Percentiles rank a stretch among this genome's conserved stretches.
Conservation (phyloP, 2,888 invertebrate genomes). For the Lepidocyrtinus sp. region DNA sequence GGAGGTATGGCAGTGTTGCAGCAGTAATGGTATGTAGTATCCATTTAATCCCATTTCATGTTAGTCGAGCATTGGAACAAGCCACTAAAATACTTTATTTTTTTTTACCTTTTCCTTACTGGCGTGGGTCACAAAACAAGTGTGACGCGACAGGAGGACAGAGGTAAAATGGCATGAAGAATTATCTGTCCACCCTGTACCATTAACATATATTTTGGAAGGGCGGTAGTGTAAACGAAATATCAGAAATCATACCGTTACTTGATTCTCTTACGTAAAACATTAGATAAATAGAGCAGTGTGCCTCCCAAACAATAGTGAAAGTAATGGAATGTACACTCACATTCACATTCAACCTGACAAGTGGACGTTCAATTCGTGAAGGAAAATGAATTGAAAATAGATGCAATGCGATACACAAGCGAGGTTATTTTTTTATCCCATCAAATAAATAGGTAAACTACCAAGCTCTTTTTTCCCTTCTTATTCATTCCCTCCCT, state of each 20-base stretch:
- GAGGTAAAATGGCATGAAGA: slow-evolving; percentile 42
- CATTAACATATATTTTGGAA: slow-evolving; percentile 50
- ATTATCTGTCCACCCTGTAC: slow-evolving; percentile 55
- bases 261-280: slow-evolving; percentile 10
- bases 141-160: slow-evolving; percentile 34
- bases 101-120: neutral
- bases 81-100: neutral
- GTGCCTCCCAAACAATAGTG: slow-evolving; percentile 11
- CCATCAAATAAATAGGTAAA: slow-evolving; percentile 16
- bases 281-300: slow-evolving; percentile 26
- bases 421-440: slow-evolving; percentile 9
- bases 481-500: slow-evolving; percentile 26
- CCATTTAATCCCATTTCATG: too few species aligned
- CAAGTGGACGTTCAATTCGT: slow-evolving; percentile 45
- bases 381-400: slow-evolving; percentile 43
- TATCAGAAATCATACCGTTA: slow-evolving; percentile 22
- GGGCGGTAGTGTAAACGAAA: slow-evolving; percentile 1
- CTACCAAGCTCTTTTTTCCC: neutral
- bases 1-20: slow-evolving; percentile 5
- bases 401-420: slow-evolving; percentile 27
- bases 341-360: slow-evolving; percentile 27
- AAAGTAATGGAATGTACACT: slow-evolving; percentile 42
- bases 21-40: too few species aligned
- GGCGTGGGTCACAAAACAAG: slow-evolving; percentile 39
- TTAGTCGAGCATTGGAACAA: neutral